These are phyloP conservation scores for Agelas oroides DNA, from an alignment of 37 sponge, comb jelly and placozoan genomes.

Conservation along the genomic window DNA sequence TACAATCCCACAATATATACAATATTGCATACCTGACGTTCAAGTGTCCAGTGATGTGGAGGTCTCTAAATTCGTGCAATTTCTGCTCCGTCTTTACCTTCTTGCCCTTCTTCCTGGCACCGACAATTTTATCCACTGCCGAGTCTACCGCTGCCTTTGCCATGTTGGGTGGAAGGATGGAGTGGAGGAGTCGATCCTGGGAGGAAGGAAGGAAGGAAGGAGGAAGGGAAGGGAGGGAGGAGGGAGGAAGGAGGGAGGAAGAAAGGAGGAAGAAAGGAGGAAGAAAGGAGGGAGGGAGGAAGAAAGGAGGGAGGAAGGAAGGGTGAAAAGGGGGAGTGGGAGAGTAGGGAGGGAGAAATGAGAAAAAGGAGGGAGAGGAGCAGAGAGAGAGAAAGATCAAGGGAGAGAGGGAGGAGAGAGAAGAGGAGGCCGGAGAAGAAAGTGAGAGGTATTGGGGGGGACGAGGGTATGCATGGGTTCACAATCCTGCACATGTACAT, in stretches of 20 bases:
- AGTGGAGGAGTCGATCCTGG: conserved; percentile 66
- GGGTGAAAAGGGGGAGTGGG: neutral
- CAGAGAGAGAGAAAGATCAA: neutral
- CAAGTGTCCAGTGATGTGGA: conserved; percentile 1
- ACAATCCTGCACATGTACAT: neutral
- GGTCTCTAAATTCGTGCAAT: conserved; percentile 39
- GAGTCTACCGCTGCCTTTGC: conserved; percentile 41
- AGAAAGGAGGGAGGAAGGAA: neutral
- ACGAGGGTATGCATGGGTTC: too few species aligned
- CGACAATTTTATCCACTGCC: conserved; percentile 9
- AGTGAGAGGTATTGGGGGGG: too few species aligned
- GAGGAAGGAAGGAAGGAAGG: neutral
- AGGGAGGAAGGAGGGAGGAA: too few species aligned
- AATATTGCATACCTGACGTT: conserved; percentile 14
- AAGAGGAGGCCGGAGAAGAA: conserved; percentile 51
- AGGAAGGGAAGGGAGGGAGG: too few species aligned
- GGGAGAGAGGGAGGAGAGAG: neutral
- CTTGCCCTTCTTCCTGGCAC: neutral
- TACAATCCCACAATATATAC: too few species aligned
- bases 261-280: neutral
- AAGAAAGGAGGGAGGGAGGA: conserved; percentile 1
- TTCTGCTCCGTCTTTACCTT: neutral
- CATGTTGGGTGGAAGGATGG: conserved; percentile 63
- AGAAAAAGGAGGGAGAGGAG: neutral
- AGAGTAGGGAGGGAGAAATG: neutral